These are phyloP conservation scores for Pandemis cinnamomeana DNA, from an alignment of 2,888 invertebrate species.

Conservation along the genomic window DNA sequence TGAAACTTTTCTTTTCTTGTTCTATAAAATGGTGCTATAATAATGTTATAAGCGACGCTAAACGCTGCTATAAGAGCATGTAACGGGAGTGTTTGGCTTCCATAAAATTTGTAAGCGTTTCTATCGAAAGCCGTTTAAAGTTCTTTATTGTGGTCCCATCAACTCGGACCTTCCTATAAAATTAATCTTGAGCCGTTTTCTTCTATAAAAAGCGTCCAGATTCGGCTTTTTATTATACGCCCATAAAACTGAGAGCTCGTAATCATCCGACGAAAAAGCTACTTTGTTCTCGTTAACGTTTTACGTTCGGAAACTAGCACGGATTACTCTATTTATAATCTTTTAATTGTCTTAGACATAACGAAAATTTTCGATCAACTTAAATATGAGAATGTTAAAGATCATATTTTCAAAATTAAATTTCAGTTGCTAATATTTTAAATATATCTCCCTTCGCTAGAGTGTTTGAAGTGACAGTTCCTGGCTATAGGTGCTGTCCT, in stretches of 20 bases:
- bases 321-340: conserved; percentile 68
- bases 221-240: conserved; percentile 70
- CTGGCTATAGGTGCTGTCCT: conserved; percentile 54
- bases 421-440: conserved; percentile 28
- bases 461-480: conserved; percentile 41
- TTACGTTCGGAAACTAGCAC: conserved; percentile 53
- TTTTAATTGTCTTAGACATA: conserved; percentile 57
- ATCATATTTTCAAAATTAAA: conserved; percentile 24
- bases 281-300: conserved; percentile 55
- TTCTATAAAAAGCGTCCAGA: conserved; percentile 70
- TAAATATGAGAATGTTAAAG: conserved; percentile 19
- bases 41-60: conserved; percentile 23
- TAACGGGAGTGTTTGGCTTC: conserved; percentile 35
- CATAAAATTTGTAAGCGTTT: conserved; percentile 39
- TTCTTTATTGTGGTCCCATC: conserved; percentile 62
- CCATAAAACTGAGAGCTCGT: conserved; percentile 76
- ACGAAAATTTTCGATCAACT: conserved; percentile 16
- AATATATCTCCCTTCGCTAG: conserved; percentile 35
- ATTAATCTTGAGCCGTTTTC: conserved; percentile 63
- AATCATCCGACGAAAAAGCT: conserved; percentile 56
- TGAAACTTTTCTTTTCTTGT: conserved; percentile 3
- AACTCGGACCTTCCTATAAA: conserved; percentile 59
- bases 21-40: conserved; percentile 1
- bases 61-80: conserved; percentile 31
- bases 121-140: conserved; percentile 53